These are phyloP conservation scores for Cottus gobio DNA, from an alignment of 2,113 vertebrate genomes.

Conservation along the genomic window DNA sequence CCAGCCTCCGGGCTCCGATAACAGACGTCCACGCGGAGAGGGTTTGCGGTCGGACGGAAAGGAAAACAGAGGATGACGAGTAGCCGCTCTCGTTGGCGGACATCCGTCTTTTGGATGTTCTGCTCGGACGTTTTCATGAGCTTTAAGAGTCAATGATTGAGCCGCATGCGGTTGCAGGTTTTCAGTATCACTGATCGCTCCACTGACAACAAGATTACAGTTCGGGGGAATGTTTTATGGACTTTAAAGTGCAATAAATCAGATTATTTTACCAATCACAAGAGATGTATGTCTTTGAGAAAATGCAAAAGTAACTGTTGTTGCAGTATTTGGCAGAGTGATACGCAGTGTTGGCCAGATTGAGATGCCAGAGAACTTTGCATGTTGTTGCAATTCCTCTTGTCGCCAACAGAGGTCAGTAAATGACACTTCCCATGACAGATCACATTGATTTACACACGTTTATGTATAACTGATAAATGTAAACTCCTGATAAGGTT, in stretches of 20 bases:
- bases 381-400: constrained; percentile 5
- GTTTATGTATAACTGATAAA: neutral
- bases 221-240: constrained; percentile 3
- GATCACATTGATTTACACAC: no score
- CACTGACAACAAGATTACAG: constrained; percentile 43
- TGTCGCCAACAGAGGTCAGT: neutral
- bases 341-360: neutral
- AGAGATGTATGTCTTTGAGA: neutral
- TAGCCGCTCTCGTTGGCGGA: constrained; percentile 14
- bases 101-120: constrained; percentile 55
- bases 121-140: constrained; percentile 53
- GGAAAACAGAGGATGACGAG: constrained; percentile 39
- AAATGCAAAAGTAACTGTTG: neutral
- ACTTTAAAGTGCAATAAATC: constrained; percentile 6
- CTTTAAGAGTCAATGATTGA: constrained; percentile 39
- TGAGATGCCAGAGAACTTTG: neutral
- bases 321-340: neutral
- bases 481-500: neutral
- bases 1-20: constrained; percentile 14
- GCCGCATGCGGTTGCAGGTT: constrained; percentile 31
- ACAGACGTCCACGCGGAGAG: constrained; percentile 26
- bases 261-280: neutral
- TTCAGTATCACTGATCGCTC: constrained; percentile 22
- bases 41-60: constrained; percentile 15
- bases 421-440: neutral